phyloP scores from a whole-genome alignment of 2,797 vertebrate genomes.

The Cirrhinus mrigala region DNA sequence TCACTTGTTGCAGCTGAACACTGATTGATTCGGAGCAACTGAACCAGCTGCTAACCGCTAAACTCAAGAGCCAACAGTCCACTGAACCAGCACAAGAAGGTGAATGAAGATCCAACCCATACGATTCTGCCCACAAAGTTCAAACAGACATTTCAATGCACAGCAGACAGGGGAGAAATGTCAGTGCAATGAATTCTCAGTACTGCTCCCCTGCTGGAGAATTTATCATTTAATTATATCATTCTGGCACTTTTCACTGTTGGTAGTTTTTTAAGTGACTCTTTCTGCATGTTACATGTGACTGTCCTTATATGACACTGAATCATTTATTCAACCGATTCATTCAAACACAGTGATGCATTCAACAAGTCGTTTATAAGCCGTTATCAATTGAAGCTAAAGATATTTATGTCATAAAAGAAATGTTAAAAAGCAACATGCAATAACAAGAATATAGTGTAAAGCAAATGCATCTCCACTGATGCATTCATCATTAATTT shows the following conservation, averaged over 20 bases:
- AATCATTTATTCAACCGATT: not conserved
- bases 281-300: not conserved
- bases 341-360: not conserved
- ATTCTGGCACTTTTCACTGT: not conserved
- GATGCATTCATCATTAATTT: too few species aligned
- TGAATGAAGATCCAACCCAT: constrained; percentile 12
- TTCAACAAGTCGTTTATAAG: not conserved
- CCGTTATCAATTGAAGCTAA: not conserved
- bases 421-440: not conserved
- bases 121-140: constrained; percentile 16
- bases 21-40: constrained; percentile 10
- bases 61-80: constrained; percentile 6
- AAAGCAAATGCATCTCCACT: too few species aligned
- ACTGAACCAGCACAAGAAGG: constrained; percentile 23
- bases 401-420: not conserved
- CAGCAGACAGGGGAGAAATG: constrained; percentile 4
- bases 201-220: not conserved
- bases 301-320: not conserved
- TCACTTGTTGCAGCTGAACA: not conserved
- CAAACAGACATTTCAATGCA: constrained; percentile 13
- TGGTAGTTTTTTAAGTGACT: not conserved
- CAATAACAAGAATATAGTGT: not conserved
- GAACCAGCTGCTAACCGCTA: constrained; percentile 26
- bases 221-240: not conserved
- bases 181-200: not conserved